A percentile compares a stretch with the other conserved stretches of the same genome.
These are phyloP conservation scores for Engystomops pustulosus DNA, from an alignment of 2,113 vertebrate genomes.

Conservation along the genomic window DNA sequence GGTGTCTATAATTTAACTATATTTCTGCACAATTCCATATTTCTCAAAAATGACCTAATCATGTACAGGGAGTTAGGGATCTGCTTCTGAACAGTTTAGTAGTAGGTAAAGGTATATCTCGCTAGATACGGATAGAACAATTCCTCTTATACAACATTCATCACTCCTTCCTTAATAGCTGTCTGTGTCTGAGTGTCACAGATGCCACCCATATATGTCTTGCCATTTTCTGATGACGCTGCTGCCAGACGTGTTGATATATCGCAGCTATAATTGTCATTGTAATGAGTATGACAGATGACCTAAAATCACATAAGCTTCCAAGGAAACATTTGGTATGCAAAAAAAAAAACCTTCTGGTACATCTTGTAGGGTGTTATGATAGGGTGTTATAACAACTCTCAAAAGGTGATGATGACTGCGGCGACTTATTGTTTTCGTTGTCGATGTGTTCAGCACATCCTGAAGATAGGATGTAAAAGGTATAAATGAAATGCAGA, in stretches of 20 bases:
- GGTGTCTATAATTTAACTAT: too few species aligned
- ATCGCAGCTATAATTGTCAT: neutral
- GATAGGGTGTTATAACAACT: neutral
- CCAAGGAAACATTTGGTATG: neutral
- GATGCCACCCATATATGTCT: neutral
- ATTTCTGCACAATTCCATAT: too few species aligned
- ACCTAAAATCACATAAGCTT: neutral
- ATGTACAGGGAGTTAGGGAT: too few species aligned
- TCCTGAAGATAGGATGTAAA: neutral
- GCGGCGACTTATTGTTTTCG: neutral
- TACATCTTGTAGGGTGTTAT: slow-evolving; percentile 2
- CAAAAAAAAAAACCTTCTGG: neutral
- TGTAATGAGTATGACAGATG: neutral
- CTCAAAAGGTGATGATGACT: slow-evolving; percentile 1
- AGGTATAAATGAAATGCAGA: neutral
- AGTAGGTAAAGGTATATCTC: neutral
- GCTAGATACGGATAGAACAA: neutral
- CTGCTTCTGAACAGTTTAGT: too few species aligned
- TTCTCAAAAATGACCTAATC: too few species aligned
- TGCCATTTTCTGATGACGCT: neutral
- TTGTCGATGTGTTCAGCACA: neutral
- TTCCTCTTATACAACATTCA: neutral
- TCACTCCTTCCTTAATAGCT: neutral
- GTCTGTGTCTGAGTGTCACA: neutral
- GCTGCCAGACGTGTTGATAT: neutral